Percentiles rank a stretch among this genome's conserved stretches.
phyloP scores from a whole-genome alignment of 2,888 invertebrate species.

The Drosophila buzzatii region DNA sequence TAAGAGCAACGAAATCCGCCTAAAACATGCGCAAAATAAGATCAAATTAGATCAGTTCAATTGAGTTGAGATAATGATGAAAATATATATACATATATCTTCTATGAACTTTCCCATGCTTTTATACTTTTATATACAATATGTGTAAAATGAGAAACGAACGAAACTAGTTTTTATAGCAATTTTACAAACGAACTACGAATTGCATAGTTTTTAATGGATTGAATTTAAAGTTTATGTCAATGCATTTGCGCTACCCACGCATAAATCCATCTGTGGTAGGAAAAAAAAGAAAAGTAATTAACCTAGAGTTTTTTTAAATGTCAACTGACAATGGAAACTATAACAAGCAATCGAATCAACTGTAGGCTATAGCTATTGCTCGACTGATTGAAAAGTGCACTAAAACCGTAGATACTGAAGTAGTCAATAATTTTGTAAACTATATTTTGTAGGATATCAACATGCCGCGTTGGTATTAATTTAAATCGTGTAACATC shows the following conservation, averaged over 20 bases:
- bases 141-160: slow-evolving; percentile 76
- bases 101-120: slow-evolving; percentile 75
- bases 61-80: slow-evolving; percentile 55
- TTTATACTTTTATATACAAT: slow-evolving; percentile 79
- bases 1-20: slow-evolving; percentile 82
- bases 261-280: slow-evolving; percentile 59
- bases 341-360: slow-evolving; percentile 57
- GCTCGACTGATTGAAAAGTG: slow-evolving; percentile 85
- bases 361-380: slow-evolving; percentile 73
- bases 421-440: slow-evolving; percentile 66
- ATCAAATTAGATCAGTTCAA: slow-evolving; percentile 48
- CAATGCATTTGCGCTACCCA: slow-evolving; percentile 46
- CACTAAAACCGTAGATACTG: slow-evolving; percentile 40
- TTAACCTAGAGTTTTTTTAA: slow-evolving; percentile 65
- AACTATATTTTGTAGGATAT: slow-evolving; percentile 60
- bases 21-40: slow-evolving; percentile 51
- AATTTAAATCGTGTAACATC: slow-evolving; percentile 33
- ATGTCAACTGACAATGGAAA: slow-evolving; percentile 69
- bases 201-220: slow-evolving; percentile 77
- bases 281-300: slow-evolving; percentile 54
- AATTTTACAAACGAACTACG: slow-evolving; percentile 73
- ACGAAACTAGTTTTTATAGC: slow-evolving; percentile 82
- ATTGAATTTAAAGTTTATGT: slow-evolving; percentile 69
- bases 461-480: slow-evolving; percentile 43
- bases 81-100: slow-evolving; percentile 47